Evolutionary conservation across 1,140 invertebrate genomes (phyloP).

Genomic region (Harlomillsia oculata): DNA sequence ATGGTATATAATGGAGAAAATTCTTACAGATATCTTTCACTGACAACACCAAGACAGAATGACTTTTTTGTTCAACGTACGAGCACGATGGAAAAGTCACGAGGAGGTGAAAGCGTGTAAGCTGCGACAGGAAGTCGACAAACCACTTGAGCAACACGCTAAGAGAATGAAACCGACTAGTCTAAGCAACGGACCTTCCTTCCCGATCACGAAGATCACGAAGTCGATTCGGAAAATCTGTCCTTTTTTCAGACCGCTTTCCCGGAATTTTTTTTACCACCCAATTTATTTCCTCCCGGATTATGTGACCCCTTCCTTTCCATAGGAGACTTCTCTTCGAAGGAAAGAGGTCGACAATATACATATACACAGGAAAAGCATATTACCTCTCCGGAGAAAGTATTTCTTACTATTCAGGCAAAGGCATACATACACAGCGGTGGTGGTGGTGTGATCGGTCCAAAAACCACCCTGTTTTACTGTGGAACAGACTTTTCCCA

Average conservation of each 20-base stretch:
- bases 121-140: no score
- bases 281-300: slow-evolving; percentile 30
- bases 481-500: not conserved
- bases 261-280: slow-evolving; percentile 32
- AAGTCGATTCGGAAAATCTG: slow-evolving; percentile 24
- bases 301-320: slow-evolving; percentile 34
- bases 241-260: slow-evolving; percentile 28
- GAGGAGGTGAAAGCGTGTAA: no score
- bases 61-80: no score
- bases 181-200: not conserved
- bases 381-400: slow-evolving; percentile 7
- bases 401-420: not conserved
- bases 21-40: no score
- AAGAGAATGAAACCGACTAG: no score
- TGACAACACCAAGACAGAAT: no score
- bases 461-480: not conserved
- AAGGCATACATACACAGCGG: not conserved
- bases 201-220: slow-evolving; percentile 1
- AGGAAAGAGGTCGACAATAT: not conserved
- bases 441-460: not conserved
- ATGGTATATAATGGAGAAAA: no score
- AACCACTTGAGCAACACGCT: no score
- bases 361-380: slow-evolving; percentile 13
- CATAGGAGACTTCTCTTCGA: not conserved
- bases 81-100: no score